Conservation (phyloP, 1,140 invertebrate genomes). For the Sycophaga agraensis region DNA sequence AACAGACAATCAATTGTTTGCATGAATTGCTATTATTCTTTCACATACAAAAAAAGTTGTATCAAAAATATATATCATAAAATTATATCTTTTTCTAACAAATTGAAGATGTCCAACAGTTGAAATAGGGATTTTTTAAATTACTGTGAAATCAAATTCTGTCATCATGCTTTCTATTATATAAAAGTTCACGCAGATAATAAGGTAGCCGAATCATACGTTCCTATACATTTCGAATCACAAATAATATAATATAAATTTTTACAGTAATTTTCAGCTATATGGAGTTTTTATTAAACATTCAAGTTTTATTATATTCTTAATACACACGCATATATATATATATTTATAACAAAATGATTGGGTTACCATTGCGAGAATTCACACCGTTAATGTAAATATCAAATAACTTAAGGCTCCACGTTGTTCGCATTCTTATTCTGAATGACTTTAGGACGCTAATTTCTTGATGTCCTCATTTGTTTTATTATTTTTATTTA, state of each 20-base stretch:
- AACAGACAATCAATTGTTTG: no score
- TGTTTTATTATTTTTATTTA: constrained; percentile 18
- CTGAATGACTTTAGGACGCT: background rate
- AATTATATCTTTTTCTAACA: constrained; percentile 11
- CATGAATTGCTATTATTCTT: no score
- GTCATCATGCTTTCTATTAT: constrained; percentile 15
- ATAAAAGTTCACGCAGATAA: constrained; percentile 8
- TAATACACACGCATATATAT: no score
- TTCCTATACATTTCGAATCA: constrained; percentile 12
- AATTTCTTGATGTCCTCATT: constrained; percentile 20
- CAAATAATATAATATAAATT: background rate
- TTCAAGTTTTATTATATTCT: background rate
- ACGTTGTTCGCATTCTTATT: constrained; percentile 7
- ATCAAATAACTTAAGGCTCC: constrained; percentile 20
- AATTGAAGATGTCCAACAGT: constrained; percentile 27
- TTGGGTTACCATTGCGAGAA: constrained; percentile 23
- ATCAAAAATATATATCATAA: background rate
- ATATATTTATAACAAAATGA: constrained; percentile 17
- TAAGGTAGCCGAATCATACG: constrained; percentile 26
- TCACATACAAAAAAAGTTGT: constrained; percentile 1
- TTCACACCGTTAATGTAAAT: constrained; percentile 23
- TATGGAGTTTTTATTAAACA: background rate
- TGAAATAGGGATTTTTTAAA: constrained; percentile 14
- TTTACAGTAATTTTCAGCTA: background rate
- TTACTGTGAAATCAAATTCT: constrained; percentile 11